Evolutionary conservation across 92 coral and sea anemone species (phyloP), one percentile per base, ranked within the genome.

Genomic region (Phenganax subtilis): DNA sequence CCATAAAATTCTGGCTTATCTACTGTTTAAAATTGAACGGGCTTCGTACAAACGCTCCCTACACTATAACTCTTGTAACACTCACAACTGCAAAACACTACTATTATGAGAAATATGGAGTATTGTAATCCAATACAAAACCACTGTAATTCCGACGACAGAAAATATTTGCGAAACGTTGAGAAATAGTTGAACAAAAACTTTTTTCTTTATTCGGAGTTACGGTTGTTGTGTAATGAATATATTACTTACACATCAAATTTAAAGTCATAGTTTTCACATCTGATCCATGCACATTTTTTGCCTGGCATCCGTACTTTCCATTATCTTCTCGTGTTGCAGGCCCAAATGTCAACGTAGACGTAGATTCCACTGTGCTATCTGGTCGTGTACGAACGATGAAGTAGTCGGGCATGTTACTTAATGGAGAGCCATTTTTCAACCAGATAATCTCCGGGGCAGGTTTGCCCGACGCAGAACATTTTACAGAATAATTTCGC

Each of bases 401-500:
- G n/a, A 6, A 17, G 51, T 54, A n/a, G n/a, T 14, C 58, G n/a
- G 83, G 83, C 8, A 16, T 4, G 29, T 79, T 51, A 5, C 74
- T 55, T 51, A 63, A 16, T 14, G 74, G 74, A 37, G 61, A 9
- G 6, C 88, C 87, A 81, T 89, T 76, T 65, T 89, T 72, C 28
- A 44, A 47, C 97, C 97, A 93, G 12, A 60, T 44, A 17, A 93
- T 85, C 0, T 56, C 12, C n/a, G 97, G 88, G 1, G 66, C 53
- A 1, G 97, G 96, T 78, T 88, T 93, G 15, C 88, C 96, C 37
- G 87, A 75, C 57, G 87, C 93, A 64, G 73, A 62, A 27, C 98
- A 93, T 3, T 91, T 85, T 71, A 89, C 87, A 47, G 88, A 87
- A 57, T 64, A 27, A 17, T 87, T 93, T 28, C 87, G 51, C 14